Conservation (phyloP, 2,888 invertebrate species). For the Atethmia centrago region DNA sequence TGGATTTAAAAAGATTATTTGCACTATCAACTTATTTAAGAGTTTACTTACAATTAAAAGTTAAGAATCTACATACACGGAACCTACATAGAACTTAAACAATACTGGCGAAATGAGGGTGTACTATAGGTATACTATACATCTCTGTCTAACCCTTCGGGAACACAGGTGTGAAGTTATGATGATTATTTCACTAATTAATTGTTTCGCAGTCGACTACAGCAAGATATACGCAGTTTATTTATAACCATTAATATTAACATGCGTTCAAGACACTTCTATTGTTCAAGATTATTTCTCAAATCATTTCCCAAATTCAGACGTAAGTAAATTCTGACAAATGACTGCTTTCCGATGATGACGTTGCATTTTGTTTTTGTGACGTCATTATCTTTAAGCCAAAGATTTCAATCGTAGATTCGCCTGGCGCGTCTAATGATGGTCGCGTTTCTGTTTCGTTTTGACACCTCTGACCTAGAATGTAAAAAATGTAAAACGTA, state of each 20-base stretch:
- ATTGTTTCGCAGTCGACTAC: not conserved
- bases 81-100: too few species aligned
- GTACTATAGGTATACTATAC: not conserved
- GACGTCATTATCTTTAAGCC: not conserved
- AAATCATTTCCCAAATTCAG: not conserved
- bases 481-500: too few species aligned
- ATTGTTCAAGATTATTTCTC: constrained; percentile 12
- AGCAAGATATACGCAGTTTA: not conserved
- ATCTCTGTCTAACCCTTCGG: not conserved
- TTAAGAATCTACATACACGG: too few species aligned
- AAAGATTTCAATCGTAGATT: not conserved
- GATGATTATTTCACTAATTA: not conserved
- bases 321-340: constrained; percentile 37
- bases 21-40: too few species aligned
- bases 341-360: constrained; percentile 36
- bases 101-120: not conserved
- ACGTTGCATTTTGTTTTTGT: constrained; percentile 5
- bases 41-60: too few species aligned
- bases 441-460: not conserved
- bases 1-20: too few species aligned
- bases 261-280: constrained; percentile 1
- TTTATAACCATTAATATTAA: not conserved
- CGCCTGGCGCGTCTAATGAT: not conserved
- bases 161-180: not conserved
- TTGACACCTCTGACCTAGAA: not conserved